Base-by-base conservation (phyloP, 2,797 vertebrate species). In the Darevskia nairensis region DNA sequence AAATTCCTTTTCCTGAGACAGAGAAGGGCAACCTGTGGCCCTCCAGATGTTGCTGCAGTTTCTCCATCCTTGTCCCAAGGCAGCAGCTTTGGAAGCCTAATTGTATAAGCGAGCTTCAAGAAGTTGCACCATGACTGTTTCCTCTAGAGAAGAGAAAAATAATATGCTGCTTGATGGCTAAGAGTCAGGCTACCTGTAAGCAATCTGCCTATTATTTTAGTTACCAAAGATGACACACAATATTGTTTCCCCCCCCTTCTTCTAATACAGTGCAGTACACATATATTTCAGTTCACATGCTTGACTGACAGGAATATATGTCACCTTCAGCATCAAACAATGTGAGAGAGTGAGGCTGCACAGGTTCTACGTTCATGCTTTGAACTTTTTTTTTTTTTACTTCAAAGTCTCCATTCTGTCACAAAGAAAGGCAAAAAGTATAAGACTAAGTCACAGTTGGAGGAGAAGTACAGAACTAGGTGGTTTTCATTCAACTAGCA, bases 291-390 rank as follows among this genome's bases (percentile, higher is more conserved):
- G n/a, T 89, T 85, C 55, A n/a, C 77, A 80, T 81, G 72, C 35
- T 76, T 89, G 88, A 89, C 88, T 81, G 88, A 89, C 59, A 85
- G 88, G 39, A 89, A 85, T 85, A 44, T 80, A 82, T 80, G 88
- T 89, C 87, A 85, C 71, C 87, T 90, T 23, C 66, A 83, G 2
- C 23, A 83, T 84, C 86, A 85, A 44, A 32, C 76, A 19, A 6
- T 71, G 44, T 19, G 82, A 77, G 84, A 72, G 55, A 75, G 41
- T 64, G 61, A 84, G 32, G 66, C 81, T 79, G 80, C 32, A 46
- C 19, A 84, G 80, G 75, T 84, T 79, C 85, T 8, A 25, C 75
- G 87, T 84, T 90, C 78, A 87, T 29, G 55, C 80, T 86, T 71
- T 82, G 75, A 86, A 61, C 66, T 82, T 81, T 81, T 50, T 29